These are phyloP conservation scores for Diachasmimorpha longicaudata DNA, from an alignment of 1,140 invertebrate genomes.

Conservation along the genomic window DNA sequence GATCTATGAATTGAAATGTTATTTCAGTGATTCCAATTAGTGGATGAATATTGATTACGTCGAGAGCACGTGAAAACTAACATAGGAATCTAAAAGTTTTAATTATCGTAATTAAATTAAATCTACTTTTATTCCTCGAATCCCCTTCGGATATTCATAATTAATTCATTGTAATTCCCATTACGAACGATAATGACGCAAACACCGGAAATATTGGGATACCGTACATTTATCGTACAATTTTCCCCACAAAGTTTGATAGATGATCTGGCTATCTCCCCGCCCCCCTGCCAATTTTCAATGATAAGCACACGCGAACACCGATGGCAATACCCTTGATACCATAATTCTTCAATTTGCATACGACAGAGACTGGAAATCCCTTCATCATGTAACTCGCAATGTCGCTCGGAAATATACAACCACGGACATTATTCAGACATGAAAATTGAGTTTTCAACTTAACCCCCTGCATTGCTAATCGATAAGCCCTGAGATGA, in stretches of 20 bases:
- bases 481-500: background rate
- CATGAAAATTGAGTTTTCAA: conserved; percentile 24
- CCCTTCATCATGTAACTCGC: background rate
- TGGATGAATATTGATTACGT: too few relatives aligned
- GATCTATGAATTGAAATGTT: too few relatives aligned
- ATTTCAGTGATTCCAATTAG: too few relatives aligned
- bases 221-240: background rate
- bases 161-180: too few relatives aligned
- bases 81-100: too few relatives aligned
- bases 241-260: background rate
- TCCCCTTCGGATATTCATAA: too few relatives aligned
- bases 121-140: too few relatives aligned
- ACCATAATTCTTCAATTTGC: conserved; percentile 6
- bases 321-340: background rate
- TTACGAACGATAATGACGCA: background rate
- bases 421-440: background rate
- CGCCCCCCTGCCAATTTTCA: background rate
- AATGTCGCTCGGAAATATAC: background rate
- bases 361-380: background rate
- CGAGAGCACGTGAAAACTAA: too few relatives aligned
- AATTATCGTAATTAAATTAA: too few relatives aligned
- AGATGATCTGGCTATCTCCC: background rate
- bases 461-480: background rate
- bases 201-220: background rate
- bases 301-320: background rate